Conservation (phyloP, 2,797 vertebrate genomes). For the Agapornis canus region DNA sequence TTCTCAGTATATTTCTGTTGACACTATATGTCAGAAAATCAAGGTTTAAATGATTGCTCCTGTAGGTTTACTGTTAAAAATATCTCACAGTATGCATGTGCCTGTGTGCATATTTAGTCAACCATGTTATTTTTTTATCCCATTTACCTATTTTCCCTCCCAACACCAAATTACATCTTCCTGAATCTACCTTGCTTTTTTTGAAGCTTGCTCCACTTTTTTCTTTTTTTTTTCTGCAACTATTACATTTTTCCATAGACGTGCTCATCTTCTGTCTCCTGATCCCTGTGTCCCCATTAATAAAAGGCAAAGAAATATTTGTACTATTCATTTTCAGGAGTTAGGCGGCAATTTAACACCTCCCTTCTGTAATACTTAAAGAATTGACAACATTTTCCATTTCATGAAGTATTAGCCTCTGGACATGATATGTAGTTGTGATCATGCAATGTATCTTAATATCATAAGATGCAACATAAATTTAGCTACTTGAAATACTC, state of each 20-base stretch:
- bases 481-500: background rate
- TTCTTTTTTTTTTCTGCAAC: background rate
- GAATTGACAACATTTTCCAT: conserved; percentile 7
- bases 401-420: background rate
- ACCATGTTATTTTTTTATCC: background rate
- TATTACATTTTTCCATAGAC: background rate
- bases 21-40: conserved; percentile 54
- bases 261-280: background rate
- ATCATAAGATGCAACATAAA: background rate
- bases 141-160: background rate
- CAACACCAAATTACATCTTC: background rate
- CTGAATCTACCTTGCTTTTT: background rate
- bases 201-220: background rate
- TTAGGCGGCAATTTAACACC: background rate
- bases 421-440: background rate
- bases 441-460: background rate
- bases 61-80: conserved; percentile 58
- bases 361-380: background rate
- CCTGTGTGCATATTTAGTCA: background rate
- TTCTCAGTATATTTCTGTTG: conserved; percentile 51
- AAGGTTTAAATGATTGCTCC: conserved; percentile 56
- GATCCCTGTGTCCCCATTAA: background rate
- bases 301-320: conserved; percentile 6
- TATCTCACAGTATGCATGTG: conserved; percentile 2
- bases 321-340: background rate